Evolutionary conservation across 2,113 vertebrate genomes (phyloP).

Genomic region (Chamaea fasciata): DNA sequence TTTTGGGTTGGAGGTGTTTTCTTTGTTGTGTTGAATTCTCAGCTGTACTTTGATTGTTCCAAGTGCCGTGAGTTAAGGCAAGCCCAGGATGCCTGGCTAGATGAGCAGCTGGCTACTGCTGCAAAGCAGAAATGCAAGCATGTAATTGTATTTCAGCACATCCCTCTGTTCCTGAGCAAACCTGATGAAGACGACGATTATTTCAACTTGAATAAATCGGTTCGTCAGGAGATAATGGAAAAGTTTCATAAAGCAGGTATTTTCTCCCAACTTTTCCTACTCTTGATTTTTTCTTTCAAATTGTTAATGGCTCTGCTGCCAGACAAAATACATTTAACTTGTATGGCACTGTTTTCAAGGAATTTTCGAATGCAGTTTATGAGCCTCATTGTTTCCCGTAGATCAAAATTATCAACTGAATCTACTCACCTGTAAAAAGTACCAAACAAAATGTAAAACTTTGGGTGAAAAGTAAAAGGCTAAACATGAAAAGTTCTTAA

Average conservation of each 20-base stretch:
- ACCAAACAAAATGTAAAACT: not conserved
- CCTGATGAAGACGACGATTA: conserved; percentile 87
- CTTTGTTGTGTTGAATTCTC: conserved; percentile 94
- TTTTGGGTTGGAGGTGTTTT: conserved; percentile 93
- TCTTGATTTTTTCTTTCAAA: not conserved
- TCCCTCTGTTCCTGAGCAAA: conserved; percentile 83
- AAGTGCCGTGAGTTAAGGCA: conserved; percentile 78
- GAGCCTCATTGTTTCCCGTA: not conserved
- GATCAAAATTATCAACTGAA: not conserved
- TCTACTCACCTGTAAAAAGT: not conserved
- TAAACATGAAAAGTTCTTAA: not conserved
- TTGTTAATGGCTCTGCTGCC: not conserved
- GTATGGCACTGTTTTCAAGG: not conserved
- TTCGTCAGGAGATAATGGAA: conserved; percentile 80
- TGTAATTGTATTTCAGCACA: conserved; percentile 91
- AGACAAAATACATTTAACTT: not conserved
- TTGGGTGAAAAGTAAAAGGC: not conserved
- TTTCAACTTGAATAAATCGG: conserved; percentile 83
- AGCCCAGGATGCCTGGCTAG: conserved; percentile 88
- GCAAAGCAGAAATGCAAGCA: conserved; percentile 71
- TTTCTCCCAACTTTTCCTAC: not conserved
- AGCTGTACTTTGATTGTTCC: conserved; percentile 84
- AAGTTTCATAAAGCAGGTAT: conserved; percentile 87
- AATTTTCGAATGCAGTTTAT: not conserved
- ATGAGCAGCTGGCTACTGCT: conserved; percentile 77